phyloP scores from a whole-genome alignment of 2,113 vertebrate genomes.

The Danio rerio region GRCz12tu NC_133176.1:48783001-48783500 shows the following conservation, averaged over 20 bases:
- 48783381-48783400: constrained; percentile 34
- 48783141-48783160: too few species aligned
- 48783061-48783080: too few species aligned
- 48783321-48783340: constrained; percentile 47
- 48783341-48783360: constrained; percentile 54
- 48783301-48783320: constrained; percentile 45
- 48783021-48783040: too few species aligned
- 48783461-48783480: constrained; percentile 19
- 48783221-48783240: not conserved
- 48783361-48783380: constrained; percentile 45
- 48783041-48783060: too few species aligned
- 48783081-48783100: too few species aligned
- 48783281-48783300: not conserved
- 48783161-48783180: too few species aligned
- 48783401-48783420: constrained; percentile 40
- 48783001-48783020: too few species aligned
- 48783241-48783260: not conserved
- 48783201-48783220: constrained; percentile 13
- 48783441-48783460: constrained; percentile 20
- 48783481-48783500: constrained; percentile 1
- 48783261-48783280: not conserved
- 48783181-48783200: not conserved
- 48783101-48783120: too few species aligned
- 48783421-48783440: constrained; percentile 2
- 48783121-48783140: too few species aligned